Evolutionary conservation across 2,113 vertebrate genomes (phyloP).

Genomic region (Brachyhypopomus occidentalis): DNA sequence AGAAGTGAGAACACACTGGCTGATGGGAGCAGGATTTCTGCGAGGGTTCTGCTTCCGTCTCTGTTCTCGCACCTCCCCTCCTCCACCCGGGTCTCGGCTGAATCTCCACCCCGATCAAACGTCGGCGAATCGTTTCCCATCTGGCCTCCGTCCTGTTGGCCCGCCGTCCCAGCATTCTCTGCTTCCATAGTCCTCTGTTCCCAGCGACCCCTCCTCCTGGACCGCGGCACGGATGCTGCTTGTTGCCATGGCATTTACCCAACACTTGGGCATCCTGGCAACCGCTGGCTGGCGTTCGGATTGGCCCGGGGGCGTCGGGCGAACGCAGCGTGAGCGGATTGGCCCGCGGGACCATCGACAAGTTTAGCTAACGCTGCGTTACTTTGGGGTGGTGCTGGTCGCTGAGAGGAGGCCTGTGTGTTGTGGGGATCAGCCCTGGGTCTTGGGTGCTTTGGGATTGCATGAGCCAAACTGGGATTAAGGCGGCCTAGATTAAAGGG

Average conservation of each 20-base stretch:
- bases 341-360: not conserved
- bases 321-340: too few species aligned
- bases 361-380: not conserved
- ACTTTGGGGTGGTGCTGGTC: not conserved
- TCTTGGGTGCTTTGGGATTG: too few species aligned
- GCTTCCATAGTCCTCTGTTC: too few species aligned
- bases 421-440: too few species aligned
- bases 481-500: too few species aligned
- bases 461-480: too few species aligned
- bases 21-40: too few species aligned
- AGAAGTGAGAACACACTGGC: not conserved
- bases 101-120: constrained; percentile 1
- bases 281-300: not conserved
- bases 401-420: too few species aligned
- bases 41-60: not conserved
- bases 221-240: not conserved
- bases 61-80: not conserved
- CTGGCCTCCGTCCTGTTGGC: constrained; percentile 28
- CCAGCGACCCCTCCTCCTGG: not conserved
- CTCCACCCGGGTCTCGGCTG: not conserved
- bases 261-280: constrained; percentile 28
- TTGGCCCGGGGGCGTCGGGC: not conserved
- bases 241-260: constrained; percentile 19
- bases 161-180: not conserved
- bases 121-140: constrained; percentile 19